Base-by-base conservation (phyloP, 2,113 vertebrate genomes). In the Polypterus bichir region DNA sequence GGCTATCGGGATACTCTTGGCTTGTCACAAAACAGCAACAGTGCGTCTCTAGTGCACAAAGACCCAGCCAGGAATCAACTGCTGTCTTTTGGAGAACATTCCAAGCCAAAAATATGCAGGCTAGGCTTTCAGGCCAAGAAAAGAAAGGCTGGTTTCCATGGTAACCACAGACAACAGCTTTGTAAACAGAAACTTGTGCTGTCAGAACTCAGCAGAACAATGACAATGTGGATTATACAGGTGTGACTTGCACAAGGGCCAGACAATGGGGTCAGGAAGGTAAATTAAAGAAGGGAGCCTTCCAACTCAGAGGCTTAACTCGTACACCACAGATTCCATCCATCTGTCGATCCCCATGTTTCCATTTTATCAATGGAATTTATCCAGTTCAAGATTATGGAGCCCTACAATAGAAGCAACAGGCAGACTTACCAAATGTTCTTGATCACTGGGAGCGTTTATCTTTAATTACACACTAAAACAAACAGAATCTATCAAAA, bases 91-190 rank as follows among this genome's bases (percentile, higher is more conserved):
- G 45, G 62, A 68, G 69, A 63, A 67, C 79, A 84, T 81, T 79
- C 77, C 77, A 73, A 71, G 68, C 73, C 77, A 80, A 76, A 84
- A 83, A 79, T 79, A 80, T 82, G 79, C 75, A 76, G 76, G 76
- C 76, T 71, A 68, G 78, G 76, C 78, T 73, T 75, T 70, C 69
- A 74, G 79, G 77, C 75, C 74, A 68, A 74, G 73, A 68, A 81
- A 80, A 80, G 70, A 77, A 77, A 71, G 78, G 72, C 11, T 58
- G 48, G 81, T 85, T 82, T 73, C 81, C 66, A 58, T 77, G 77
- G 79, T 65, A 79, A 87, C 79, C 51, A 67, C 9, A 69, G 79
- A 81, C 81, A 86, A 86, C 80, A 82, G 76, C 69, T 49, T 70
- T 71, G 72, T 73, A 86, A 73, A 71, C 78, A 88, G 68, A 64